Percentiles rank a stretch among this genome's conserved stretches.
Evolutionary conservation across 2,888 invertebrate species (phyloP).

Genomic region (Dynastes hyllus): DNA sequence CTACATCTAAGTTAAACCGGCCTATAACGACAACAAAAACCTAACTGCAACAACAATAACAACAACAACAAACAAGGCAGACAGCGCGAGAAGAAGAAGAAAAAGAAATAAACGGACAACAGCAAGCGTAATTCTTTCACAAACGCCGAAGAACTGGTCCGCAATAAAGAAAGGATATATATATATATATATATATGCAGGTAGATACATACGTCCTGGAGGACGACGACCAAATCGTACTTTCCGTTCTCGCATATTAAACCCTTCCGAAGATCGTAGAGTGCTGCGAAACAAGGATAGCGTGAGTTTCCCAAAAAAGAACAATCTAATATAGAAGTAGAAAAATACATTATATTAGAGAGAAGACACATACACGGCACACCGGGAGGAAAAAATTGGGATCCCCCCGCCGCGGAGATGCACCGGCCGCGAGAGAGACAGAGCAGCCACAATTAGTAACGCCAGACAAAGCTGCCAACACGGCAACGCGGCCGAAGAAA

Average conservation of each 20-base stretch:
- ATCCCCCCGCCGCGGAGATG: slow-evolving; percentile 53
- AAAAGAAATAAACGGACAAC: slow-evolving; percentile 49
- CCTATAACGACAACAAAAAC: slow-evolving; percentile 23
- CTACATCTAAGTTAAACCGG: no score
- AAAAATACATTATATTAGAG: slow-evolving; percentile 59
- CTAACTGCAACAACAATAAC: slow-evolving; percentile 1
- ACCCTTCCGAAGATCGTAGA: neutral
- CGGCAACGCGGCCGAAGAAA: slow-evolving; percentile 56
- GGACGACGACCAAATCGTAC: neutral
- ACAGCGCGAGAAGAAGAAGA: slow-evolving; percentile 2
- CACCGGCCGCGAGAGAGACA: slow-evolving; percentile 5
- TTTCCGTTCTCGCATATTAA: slow-evolving; percentile 1
- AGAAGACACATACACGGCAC: neutral
- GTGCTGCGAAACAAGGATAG: neutral
- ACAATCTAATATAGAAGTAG: slow-evolving; percentile 65
- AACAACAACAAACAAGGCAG: neutral
- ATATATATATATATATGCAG: neutral
- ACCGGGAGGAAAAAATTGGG: slow-evolving; percentile 63
- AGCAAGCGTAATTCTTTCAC: neutral
- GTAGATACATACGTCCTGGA: neutral
- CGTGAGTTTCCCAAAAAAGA: slow-evolving; percentile 60
- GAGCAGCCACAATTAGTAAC: slow-evolving; percentile 2
- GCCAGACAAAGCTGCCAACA: slow-evolving; percentile 33
- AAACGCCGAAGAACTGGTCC: neutral
- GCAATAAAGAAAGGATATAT: neutral